Evolutionary conservation across 1,140 invertebrate genomes (phyloP).

Genomic region (Oncopodura yosiiana): DNA sequence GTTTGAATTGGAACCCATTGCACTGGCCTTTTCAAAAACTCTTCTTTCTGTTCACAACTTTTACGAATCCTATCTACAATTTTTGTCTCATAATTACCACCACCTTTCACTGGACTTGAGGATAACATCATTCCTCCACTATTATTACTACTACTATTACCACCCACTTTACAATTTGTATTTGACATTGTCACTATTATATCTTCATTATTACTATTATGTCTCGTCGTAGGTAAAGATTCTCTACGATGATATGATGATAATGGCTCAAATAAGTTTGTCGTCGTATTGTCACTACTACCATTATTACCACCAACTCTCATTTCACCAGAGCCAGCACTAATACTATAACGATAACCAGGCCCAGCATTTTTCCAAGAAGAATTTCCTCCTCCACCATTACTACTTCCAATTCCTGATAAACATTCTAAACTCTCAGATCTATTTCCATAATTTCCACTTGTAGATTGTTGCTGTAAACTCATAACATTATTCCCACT

Average conservation of each 20-base stretch:
- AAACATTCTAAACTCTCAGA: conserved; percentile 33
- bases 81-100: conserved; percentile 23
- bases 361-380: conserved; percentile 29
- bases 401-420: background rate
- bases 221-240: conserved; percentile 10
- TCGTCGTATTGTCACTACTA: conserved; percentile 11
- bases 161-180: no score
- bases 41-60: conserved; percentile 75
- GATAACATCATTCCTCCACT: background rate
- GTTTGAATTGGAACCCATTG: conserved; percentile 42
- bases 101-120: conserved; percentile 11
- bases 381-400: background rate
- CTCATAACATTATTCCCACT: background rate
- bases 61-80: conserved; percentile 53
- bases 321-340: conserved; percentile 23
- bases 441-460: conserved; percentile 5
- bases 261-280: no score
- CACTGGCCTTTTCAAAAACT: conserved; percentile 65
- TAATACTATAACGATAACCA: conserved; percentile 33
- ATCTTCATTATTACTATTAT: no score
- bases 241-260: no score
- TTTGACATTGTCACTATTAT: conserved; percentile 32
- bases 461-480: no score
- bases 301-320: conserved; percentile 2
- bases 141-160: no score